Evolutionary conservation across 2,113 vertebrate species (phyloP).

Genomic region (Chinchilla lanigera): DNA sequence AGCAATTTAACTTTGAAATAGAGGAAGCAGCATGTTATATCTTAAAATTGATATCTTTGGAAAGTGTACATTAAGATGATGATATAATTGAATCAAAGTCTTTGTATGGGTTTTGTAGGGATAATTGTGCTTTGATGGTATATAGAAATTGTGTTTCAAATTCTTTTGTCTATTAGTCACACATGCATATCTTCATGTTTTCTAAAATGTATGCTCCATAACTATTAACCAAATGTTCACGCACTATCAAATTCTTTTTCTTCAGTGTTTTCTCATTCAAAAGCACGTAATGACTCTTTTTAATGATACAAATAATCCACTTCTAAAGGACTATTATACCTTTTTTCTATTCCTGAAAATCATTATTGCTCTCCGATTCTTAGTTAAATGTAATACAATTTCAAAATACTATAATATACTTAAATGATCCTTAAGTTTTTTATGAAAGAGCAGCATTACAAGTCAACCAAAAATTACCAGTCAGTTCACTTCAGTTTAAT

Average conservation of each 20-base stretch:
- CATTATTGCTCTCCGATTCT: slow-evolving; percentile 50
- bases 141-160: slow-evolving; percentile 29
- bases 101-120: not conserved
- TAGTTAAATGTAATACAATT: slow-evolving; percentile 63
- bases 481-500: slow-evolving; percentile 52
- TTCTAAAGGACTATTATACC: slow-evolving; percentile 48
- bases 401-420: not conserved
- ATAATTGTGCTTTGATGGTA: slow-evolving; percentile 46
- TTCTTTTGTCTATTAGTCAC: slow-evolving; percentile 62
- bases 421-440: slow-evolving; percentile 64
- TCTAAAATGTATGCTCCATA: slow-evolving; percentile 44
- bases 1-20: slow-evolving; percentile 63
- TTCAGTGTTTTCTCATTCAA: slow-evolving; percentile 69
- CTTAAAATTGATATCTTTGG: slow-evolving; percentile 59
- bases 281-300: slow-evolving; percentile 60
- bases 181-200: slow-evolving; percentile 55
- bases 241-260: slow-evolving; percentile 67
- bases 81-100: slow-evolving; percentile 15
- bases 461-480: slow-evolving; percentile 23
- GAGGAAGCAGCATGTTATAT: not conserved
- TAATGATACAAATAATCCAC: slow-evolving; percentile 73
- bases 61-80: slow-evolving; percentile 50
- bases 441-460: slow-evolving; percentile 41
- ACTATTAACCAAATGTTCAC: slow-evolving; percentile 71
- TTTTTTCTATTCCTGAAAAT: slow-evolving; percentile 59